Base-by-base conservation (phyloP, 1,140 invertebrate genomes). In the Panulirus ornatus region DNA sequence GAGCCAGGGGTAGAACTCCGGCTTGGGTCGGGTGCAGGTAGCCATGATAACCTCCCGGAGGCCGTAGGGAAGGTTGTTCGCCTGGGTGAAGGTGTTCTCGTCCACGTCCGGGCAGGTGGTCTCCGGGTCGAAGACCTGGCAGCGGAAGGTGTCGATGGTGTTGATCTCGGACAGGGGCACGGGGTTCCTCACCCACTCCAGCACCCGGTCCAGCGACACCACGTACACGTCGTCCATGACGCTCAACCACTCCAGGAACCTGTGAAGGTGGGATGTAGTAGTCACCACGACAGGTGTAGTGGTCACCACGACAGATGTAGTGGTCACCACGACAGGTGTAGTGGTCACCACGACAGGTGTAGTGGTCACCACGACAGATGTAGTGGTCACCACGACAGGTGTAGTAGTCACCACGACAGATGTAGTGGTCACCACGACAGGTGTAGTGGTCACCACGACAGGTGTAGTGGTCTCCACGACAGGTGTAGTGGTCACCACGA, bases 111-210 rank as follows among this genome's bases (percentile, higher is more conserved):
- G 47, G 44, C 90, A 91, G 40, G 42, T 44, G 42, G 73, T 58
- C 3, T 83, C 84, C 0, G 90, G 90, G 34, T 73, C 78, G 6
- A 54, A 63, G n/a, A 51, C 0, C n/a, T n/a, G n/a, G 63, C 92
- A 92, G 19, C 47, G 34, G 84, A 92, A 91, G n/a, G 27, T 88
- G 78, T 27, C 90, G 79, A 81, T 93, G 93, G 73, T 93, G 70
- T 86, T 91, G 54, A 94, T 92, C 5, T 95, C 93, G 34, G 93
- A 90, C 0, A 95, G 40, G 0, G 94, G 83, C 0, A 94, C 94
- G 1, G 96, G 95, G 90, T 95, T 94, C 92, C 94, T 94, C 42
- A 95, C 94, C 95, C 95, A 96, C 88, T 96, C 94, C 19, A 96
- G 93, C 8, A 95, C 94, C 90, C 95, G 94, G 63, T 93, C 93